Evolutionary conservation across 2,113 vertebrate genomes (phyloP), one percentile per base, ranked within the genome.

Genomic region (Channa argus): DNA sequence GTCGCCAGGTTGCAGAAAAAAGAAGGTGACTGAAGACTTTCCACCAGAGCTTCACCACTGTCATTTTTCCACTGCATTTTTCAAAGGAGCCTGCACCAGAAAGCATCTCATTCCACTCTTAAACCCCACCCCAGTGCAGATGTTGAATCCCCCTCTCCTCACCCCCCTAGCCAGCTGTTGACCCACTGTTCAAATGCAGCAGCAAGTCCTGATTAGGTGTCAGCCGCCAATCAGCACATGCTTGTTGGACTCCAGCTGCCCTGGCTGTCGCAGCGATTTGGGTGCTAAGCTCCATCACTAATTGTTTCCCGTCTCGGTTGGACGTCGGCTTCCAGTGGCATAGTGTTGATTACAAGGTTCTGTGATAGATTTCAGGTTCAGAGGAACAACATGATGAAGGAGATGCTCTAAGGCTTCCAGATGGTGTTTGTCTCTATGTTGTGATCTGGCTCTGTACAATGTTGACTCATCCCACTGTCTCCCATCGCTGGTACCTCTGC

Each of bases 351-450:
- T 66, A 79, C 76, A 69, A 74, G 41, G 53, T 66, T 72, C 41
- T 71, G 54, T 49, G 60, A 65, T 73, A n/a, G 75, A 75, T 76
- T 80, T 80, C 54, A 77, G 65, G 69, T 73, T 67, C 49, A 68
- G 50, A 33, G 44, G 36, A 51, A 36, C 50, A 65, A n/a, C 66
- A 43, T 46, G 8, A 41, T 59, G 62, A 77, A 4, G 13, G 24
- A 15, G 51, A 73, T 44, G 5, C 63, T 63, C 59, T 69, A 47
- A 15, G 15, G 53, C 67, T 79, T 79, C 81, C 89, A 91, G 81
- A 89, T 84, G 85, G 84, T 84, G 76, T 75, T 89, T 73, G 65
- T 87, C 61, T 82, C 75, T 10, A 54, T 47, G 45, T 51, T 74
- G 77, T 37, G 74, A 64, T 87, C 41, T 43, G 60, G 49, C 51